Evolutionary conservation across 2,888 invertebrate species (phyloP).

Genomic region (Ornithoptera priamus): DNA sequence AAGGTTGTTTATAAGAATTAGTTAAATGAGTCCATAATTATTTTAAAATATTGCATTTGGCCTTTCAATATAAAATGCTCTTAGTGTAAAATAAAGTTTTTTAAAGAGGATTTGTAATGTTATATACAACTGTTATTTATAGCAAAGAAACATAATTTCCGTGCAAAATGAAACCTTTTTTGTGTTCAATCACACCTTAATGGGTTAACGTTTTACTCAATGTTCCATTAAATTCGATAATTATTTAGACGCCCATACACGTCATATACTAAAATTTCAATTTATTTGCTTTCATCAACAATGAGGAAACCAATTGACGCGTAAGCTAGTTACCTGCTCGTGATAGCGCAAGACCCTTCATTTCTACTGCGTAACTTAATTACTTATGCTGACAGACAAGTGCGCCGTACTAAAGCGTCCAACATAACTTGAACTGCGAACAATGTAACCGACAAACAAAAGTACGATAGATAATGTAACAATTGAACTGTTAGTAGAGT

Average conservation of each 20-base stretch:
- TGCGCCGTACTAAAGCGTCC: constrained; percentile 47
- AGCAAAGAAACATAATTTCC: too few relatives aligned
- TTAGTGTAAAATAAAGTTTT: too few relatives aligned
- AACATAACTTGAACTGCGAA: constrained; percentile 33
- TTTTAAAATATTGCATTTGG: background rate
- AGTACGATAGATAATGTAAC: constrained; percentile 8
- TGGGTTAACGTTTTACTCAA: background rate
- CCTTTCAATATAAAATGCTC: too few relatives aligned
- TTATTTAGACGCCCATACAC: constrained; percentile 4
- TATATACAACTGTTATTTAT: too few relatives aligned
- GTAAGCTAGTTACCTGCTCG: constrained; percentile 71
- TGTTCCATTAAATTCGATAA: background rate
- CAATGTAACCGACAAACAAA: constrained; percentile 9
- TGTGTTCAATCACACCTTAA: background rate
- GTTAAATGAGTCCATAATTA: background rate
- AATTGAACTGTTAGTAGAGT: constrained; percentile 41
- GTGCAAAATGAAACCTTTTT: background rate
- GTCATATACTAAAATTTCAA: constrained; percentile 33
- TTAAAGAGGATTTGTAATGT: too few relatives aligned
- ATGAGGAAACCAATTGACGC: constrained; percentile 56
- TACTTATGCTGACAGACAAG: constrained; percentile 67
- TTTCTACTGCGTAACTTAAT: constrained; percentile 71
- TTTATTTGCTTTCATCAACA: constrained; percentile 43
- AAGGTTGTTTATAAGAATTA: too few relatives aligned
- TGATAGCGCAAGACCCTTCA: constrained; percentile 69